A percentile compares a stretch with the other conserved stretches of the same genome.
phyloP scores from a whole-genome alignment of 1,140 invertebrate genomes.

The Sitophilus oryzae region DNA sequence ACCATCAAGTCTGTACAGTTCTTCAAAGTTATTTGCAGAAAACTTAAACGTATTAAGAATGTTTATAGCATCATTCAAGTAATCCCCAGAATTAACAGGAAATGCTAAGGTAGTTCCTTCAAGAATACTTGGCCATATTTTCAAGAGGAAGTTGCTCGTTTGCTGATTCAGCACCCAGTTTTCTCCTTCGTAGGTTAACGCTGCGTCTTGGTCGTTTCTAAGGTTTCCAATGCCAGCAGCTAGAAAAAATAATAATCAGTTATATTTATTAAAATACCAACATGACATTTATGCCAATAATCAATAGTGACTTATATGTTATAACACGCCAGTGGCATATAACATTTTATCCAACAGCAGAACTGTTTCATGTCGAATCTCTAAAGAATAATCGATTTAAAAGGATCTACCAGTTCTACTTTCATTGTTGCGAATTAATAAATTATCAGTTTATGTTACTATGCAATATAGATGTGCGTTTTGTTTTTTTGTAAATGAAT shows the following conservation, averaged over 20 bases:
- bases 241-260: slow-evolving; percentile 28
- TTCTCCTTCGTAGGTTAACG: slow-evolving; percentile 93
- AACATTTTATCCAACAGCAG: too few species aligned
- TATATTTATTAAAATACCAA: slow-evolving; percentile 50
- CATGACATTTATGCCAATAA: slow-evolving; percentile 56
- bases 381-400: too few species aligned
- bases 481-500: too few species aligned
- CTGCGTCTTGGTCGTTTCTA: slow-evolving; percentile 83
- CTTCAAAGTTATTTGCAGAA: slow-evolving; percentile 41
- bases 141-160: slow-evolving; percentile 82
- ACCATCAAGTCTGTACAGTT: slow-evolving; percentile 56
- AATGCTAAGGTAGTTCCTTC: slow-evolving; percentile 46
- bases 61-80: slow-evolving; percentile 50
- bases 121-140: slow-evolving; percentile 52
- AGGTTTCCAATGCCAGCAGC: slow-evolving; percentile 75
- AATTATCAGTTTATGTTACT: too few species aligned
- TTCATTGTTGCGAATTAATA: too few species aligned
- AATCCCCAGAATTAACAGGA: slow-evolving; percentile 58
- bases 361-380: too few species aligned
- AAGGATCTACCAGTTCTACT: too few species aligned
- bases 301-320: too few species aligned
- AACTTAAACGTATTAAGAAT: slow-evolving; percentile 52
- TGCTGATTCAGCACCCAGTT: slow-evolving; percentile 94
- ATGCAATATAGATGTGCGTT: neutral
- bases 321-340: too few species aligned